These are phyloP conservation scores for Gyps fulvus DNA, from an alignment of 2,113 vertebrate genomes.

Conservation along the genomic window DNA sequence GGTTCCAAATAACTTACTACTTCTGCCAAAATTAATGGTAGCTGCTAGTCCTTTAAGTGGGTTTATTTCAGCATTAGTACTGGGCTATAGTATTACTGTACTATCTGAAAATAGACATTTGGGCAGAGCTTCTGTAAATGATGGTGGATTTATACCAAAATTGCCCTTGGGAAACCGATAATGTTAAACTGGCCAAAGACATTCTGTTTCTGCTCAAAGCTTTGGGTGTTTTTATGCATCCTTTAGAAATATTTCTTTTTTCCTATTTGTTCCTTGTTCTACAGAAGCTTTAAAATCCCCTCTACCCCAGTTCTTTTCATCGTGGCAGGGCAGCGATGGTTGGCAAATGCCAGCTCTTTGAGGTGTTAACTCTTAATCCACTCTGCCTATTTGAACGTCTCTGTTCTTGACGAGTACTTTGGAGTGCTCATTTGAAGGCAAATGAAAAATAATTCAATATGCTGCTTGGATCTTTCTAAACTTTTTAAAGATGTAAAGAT, in stretches of 20 bases:
- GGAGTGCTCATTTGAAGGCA: not conserved
- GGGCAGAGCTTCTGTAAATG: not conserved
- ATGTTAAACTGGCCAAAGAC: not conserved
- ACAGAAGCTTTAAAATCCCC: not conserved
- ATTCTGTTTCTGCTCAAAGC: not conserved
- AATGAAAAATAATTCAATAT: not conserved
- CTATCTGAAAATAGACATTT: not conserved
- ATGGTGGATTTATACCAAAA: not conserved
- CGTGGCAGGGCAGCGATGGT: not conserved
- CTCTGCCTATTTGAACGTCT: fast-evolving
- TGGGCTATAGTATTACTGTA: not conserved
- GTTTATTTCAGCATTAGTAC: not conserved
- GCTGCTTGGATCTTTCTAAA: not conserved
- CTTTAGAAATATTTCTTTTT: not conserved
- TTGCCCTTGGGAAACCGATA: not conserved
- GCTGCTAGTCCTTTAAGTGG: not conserved
- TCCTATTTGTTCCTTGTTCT: not conserved
- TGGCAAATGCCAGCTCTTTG: not conserved
- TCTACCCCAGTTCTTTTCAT: not conserved
- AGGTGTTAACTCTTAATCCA: not conserved
- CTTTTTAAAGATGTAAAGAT: no score
- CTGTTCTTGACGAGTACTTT: not conserved
- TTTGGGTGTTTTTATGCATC: not conserved
- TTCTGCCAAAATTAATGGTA: not conserved
- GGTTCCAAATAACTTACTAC: not conserved